Evolutionary conservation across 2,888 invertebrate genomes (phyloP).

Genomic region (Lysandra coridon): DNA sequence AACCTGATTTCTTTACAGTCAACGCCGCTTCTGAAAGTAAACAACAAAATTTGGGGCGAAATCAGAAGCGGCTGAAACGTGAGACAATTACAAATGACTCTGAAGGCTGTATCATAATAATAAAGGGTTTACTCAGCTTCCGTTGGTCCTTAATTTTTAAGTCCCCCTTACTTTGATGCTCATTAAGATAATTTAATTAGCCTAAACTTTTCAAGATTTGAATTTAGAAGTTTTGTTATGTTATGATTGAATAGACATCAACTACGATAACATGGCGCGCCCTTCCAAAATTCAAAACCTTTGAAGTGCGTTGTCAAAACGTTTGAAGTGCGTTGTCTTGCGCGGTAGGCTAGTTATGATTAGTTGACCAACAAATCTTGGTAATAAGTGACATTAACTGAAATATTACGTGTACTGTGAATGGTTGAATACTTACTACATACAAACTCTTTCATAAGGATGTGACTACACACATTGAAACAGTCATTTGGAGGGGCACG

Average conservation of each 20-base stretch:
- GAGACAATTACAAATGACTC: conserved; percentile 6
- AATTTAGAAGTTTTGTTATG: not conserved
- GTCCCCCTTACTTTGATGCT: not conserved
- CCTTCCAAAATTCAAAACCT: no score
- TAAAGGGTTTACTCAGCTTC: conserved; percentile 10
- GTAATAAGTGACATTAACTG: no score
- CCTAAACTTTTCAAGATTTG: not conserved
- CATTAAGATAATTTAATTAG: not conserved
- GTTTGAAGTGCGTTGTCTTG: no score
- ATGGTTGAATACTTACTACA: no score
- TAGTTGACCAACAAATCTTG: no score
- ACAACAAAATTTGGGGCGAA: conserved; percentile 1
- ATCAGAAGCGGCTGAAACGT: conserved; percentile 6
- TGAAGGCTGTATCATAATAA: conserved; percentile 12
- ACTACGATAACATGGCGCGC: no score
- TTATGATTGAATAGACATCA: not conserved
- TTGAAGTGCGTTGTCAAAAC: no score
- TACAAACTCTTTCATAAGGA: no score
- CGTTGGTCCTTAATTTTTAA: not conserved
- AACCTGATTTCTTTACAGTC: not conserved
- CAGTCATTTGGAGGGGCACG: no score
- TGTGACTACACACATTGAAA: no score
- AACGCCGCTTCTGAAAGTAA: not conserved
- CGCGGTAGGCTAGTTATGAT: no score
- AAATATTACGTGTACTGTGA: no score